Conservation (phyloP, 2,888 invertebrate species). For the Drosophila formosana region DNA sequence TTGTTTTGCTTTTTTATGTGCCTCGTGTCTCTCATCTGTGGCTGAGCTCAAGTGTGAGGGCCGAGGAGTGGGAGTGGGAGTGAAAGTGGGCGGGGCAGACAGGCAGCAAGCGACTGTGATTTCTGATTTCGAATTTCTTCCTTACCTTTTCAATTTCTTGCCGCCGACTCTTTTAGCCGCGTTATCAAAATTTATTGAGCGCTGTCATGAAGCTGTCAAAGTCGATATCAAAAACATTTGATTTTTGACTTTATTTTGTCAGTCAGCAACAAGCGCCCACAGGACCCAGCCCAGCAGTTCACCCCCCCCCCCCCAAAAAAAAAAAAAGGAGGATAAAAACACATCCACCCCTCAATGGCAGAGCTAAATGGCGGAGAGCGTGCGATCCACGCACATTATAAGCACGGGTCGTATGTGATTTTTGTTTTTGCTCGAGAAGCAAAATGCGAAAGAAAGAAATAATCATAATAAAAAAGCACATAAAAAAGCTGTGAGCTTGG, state of each 20-base stretch:
- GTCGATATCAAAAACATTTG: constrained; percentile 80
- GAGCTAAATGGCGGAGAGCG: constrained; percentile 9
- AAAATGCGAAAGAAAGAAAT: constrained; percentile 67
- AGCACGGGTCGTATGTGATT: constrained; percentile 64
- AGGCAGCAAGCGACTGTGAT: constrained; percentile 47
- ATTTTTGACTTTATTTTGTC: constrained; percentile 79
- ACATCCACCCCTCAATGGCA: neutral
- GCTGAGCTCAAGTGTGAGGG: neutral
- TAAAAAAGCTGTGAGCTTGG: constrained; percentile 72
- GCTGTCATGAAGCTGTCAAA: constrained; percentile 84
- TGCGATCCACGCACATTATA: constrained; percentile 58
- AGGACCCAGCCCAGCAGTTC: constrained; percentile 6
- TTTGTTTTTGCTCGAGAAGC: constrained; percentile 46
- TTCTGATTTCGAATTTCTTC: constrained; percentile 46
- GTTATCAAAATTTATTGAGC: constrained; percentile 83
- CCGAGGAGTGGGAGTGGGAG: too few species aligned
- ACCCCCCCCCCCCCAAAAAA: neutral
- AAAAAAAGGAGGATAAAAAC: neutral
- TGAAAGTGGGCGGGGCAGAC: neutral
- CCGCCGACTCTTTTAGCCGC: constrained; percentile 52
- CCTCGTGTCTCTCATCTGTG: constrained; percentile 23
- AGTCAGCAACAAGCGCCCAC: constrained; percentile 65
- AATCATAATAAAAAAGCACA: constrained; percentile 79
- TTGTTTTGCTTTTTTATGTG: constrained; percentile 62
- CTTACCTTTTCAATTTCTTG: constrained; percentile 57